Evolutionary conservation across 2,888 invertebrate species (phyloP), one percentile per base, ranked within the genome.

Genomic region (Acanthosoma haemorrhoidale): DNA sequence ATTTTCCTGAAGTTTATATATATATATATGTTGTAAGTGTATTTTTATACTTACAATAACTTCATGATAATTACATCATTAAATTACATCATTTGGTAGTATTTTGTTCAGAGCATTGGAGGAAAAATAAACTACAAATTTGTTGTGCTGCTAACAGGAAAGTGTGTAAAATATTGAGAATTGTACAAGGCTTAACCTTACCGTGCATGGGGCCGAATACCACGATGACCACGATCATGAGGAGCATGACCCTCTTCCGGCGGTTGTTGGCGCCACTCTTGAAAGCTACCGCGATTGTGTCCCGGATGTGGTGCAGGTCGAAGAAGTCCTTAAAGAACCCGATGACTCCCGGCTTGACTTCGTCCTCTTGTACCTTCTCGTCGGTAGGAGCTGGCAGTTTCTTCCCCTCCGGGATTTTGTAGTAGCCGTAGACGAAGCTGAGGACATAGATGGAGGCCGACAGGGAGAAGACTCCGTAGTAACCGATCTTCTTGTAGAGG

Each of bases 121-220:
- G n/a, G n/a, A n/a, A n/a, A n/a, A n/a, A n/a, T n/a, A n/a, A n/a
- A n/a, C n/a, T n/a, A n/a, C n/a, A n/a, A n/a, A n/a, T n/a, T n/a
- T n/a, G n/a, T n/a, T n/a, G n/a, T n/a, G n/a, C n/a, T n/a, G n/a
- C n/a, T n/a, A n/a, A n/a, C n/a, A n/a, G n/a, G n/a, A n/a, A n/a
- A n/a, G n/a, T n/a, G n/a, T n/a, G n/a, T n/a, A n/a, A n/a, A n/a
- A n/a, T n/a, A n/a, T n/a, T n/a, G n/a, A n/a, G n/a, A n/a, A n/a
- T n/a, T n/a, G n/a, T n/a, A n/a, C n/a, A 63, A 32, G 16, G 13
- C 3, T 34, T 13, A 9, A 32, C 80, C 86, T 86, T 79, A 91
- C 92, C 92, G 77, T 91, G 91, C 81, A 92, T 85, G 0, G 92
- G 92, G 66, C 92, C 92, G 76, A 92, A 91, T 73, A 92, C 90